Conservation (phyloP, 2,888 invertebrate genomes). For the Panzeria rudis region DNA sequence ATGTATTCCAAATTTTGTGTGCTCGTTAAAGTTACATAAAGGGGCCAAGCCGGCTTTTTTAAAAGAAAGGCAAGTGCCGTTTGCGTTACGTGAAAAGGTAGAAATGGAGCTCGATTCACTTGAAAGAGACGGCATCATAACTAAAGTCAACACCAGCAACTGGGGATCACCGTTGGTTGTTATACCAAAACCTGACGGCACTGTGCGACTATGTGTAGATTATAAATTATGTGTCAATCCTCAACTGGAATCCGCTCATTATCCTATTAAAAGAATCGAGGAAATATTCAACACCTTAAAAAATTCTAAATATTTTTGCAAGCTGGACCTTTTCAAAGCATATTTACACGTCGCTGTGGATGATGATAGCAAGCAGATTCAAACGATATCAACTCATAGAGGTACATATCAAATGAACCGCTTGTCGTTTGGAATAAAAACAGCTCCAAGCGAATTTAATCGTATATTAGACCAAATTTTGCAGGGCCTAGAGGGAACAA, state of each 20-base stretch:
- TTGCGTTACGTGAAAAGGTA: conserved; percentile 12
- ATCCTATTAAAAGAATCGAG: not conserved
- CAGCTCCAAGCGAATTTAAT: not conserved
- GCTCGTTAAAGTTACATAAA: conserved; percentile 39
- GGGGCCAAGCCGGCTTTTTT: conserved; percentile 49
- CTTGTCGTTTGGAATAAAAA: not conserved
- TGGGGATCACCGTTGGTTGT: not conserved
- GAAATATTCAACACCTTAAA: not conserved
- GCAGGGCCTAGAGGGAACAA: not conserved
- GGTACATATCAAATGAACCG: not conserved
- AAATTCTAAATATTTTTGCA: not conserved
- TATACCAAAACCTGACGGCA: not conserved
- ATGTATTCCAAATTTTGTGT: not conserved
- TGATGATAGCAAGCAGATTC: not conserved
- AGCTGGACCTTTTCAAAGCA: not conserved
- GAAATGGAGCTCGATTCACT: no score
- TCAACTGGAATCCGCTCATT: not conserved
- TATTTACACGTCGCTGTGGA: not conserved
- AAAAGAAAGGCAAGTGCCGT: conserved; percentile 37
- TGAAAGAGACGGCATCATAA: conserved; percentile 40
- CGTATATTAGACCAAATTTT: not conserved
- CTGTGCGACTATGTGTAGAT: not conserved
- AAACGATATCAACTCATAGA: not conserved
- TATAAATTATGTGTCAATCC: not conserved
- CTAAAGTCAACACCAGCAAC: conserved; percentile 49